Conservation (phyloP, 1,140 invertebrate species). For the Pogonomyrmex californicus region DNA sequence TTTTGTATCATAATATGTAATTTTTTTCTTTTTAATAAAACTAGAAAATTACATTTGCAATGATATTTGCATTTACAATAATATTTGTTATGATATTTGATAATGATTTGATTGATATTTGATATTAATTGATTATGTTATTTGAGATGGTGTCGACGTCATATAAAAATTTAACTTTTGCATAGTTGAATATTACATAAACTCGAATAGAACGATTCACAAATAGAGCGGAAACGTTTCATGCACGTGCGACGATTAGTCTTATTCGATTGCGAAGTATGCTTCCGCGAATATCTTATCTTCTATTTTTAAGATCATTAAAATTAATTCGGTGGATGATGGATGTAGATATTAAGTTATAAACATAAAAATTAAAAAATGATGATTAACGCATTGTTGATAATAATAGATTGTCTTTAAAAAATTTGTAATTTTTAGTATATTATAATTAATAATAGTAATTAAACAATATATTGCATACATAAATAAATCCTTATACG, state of each 20-base stretch:
- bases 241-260: constrained; percentile 39
- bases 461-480: background rate
- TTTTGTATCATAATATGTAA: background rate
- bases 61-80: too few relatives aligned
- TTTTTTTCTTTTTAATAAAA: background rate
- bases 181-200: background rate
- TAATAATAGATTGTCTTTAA: background rate
- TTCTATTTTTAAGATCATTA: constrained; percentile 39
- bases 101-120: too few relatives aligned
- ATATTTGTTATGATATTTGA: too few relatives aligned
- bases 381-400: background rate
- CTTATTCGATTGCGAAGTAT: constrained; percentile 7
- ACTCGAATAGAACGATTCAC: constrained; percentile 7
- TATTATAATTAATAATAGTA: constrained; percentile 2
- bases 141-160: background rate
- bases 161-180: constrained; percentile 14
- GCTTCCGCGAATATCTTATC: background rate
- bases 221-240: constrained; percentile 37
- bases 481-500: background rate
- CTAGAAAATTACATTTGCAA: background rate
- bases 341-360: background rate
- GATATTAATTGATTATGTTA: background rate
- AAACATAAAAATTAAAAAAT: background rate
- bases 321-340: constrained; percentile 11
- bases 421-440: background rate